Conservation (phyloP, 1,140 invertebrate species). For the Drosophila seguyi region DNA sequence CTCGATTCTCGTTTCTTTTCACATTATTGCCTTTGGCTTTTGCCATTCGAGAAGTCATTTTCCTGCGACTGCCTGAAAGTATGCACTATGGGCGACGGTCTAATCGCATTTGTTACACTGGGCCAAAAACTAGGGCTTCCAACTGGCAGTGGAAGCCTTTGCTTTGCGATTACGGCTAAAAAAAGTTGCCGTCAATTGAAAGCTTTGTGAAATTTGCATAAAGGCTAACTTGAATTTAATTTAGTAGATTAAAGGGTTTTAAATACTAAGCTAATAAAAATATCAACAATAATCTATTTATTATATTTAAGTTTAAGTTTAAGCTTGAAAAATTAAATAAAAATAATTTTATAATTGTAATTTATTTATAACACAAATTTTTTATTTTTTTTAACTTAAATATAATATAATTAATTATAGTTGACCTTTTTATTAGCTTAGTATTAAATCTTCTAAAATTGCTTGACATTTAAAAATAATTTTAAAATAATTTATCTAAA, state of each 20-base stretch:
- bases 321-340: no score
- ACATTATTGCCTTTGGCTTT: conserved; percentile 42
- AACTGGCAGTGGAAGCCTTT: background rate
- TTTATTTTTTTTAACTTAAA: no score
- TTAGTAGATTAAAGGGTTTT: background rate
- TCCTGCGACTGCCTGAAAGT: conserved; percentile 52
- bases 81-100: conserved; percentile 58
- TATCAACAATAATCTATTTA: no score
- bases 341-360: no score
- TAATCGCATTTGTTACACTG: conserved; percentile 71
- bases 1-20: conserved; percentile 15
- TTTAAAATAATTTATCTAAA: no score
- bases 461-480: no score
- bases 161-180: background rate
- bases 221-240: background rate
- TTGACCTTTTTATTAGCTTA: no score
- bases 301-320: no score
- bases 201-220: background rate
- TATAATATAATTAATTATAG: no score
- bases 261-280: no score
- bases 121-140: conserved; percentile 2
- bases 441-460: no score
- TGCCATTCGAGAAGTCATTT: conserved; percentile 48
- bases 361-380: no score
- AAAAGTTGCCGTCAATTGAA: background rate